Evolutionary conservation across 2,113 vertebrate species (phyloP).

Genomic region (Mesoclemmys tuberculata): DNA sequence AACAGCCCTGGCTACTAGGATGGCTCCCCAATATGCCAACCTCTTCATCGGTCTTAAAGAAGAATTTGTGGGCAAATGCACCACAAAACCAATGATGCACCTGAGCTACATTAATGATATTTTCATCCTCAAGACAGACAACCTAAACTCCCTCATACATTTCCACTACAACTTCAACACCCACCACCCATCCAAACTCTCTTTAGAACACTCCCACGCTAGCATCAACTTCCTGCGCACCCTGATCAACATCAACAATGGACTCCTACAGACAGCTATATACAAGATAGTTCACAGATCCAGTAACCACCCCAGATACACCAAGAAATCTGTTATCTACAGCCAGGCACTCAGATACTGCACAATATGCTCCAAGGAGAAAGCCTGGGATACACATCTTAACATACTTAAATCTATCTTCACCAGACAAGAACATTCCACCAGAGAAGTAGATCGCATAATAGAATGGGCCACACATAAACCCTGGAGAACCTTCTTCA

Average conservation of each 20-base stretch:
- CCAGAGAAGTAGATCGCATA: no score
- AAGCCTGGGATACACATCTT: no score
- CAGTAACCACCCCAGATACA: no score
- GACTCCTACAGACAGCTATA: neutral
- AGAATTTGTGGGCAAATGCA: neutral
- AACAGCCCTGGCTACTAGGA: neutral
- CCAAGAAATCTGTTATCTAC: no score
- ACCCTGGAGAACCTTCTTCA: no score
- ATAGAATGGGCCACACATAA: no score
- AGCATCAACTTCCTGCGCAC: neutral
- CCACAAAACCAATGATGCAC: neutral
- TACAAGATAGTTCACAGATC: neutral
- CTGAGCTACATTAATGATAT: neutral
- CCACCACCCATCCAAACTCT: neutral
- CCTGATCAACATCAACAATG: neutral
- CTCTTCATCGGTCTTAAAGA: neutral
- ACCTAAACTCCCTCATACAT: neutral
- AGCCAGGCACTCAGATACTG: no score
- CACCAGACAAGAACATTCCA: no score
- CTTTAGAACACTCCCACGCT: neutral
- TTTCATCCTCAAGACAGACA: neutral
- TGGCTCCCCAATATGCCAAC: neutral
- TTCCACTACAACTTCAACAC: neutral
- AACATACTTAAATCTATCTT: no score
- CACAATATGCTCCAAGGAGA: no score